A percentile compares a stretch with the other conserved stretches of the same genome.
phyloP scores from a whole-genome alignment of 2,113 vertebrate genomes.

The Chaetura pelagica region DNA sequence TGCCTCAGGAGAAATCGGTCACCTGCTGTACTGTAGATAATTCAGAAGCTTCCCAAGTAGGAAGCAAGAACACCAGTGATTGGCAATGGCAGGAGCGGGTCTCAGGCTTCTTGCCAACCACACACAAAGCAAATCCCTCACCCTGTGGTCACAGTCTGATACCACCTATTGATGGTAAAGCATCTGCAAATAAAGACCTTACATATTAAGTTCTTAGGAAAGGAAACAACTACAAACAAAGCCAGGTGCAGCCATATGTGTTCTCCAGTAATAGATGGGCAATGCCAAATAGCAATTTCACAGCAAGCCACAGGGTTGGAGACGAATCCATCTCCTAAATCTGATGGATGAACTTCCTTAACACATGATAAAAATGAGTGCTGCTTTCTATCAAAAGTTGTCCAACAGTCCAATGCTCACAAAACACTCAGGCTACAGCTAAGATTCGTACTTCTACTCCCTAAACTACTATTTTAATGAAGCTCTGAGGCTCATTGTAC shows the following conservation, averaged over 20 bases:
- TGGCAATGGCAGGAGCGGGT: fast-evolving
- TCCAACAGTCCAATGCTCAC: not conserved
- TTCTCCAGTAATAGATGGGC: not conserved
- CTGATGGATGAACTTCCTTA: not conserved
- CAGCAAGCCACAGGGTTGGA: not conserved
- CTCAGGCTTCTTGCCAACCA: fast-evolving
- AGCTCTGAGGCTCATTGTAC: not conserved
- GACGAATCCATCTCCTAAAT: not conserved
- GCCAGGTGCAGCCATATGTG: not conserved
- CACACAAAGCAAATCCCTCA: not conserved
- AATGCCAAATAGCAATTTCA: not conserved
- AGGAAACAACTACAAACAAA: not conserved
- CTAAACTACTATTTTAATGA: not conserved
- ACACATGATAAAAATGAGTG: not conserved
- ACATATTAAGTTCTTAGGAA: not conserved
- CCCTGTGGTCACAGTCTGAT: not conserved
- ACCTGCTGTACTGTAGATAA: not conserved
- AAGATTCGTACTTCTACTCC: not conserved
- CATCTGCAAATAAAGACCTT: not conserved
- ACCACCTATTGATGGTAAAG: not conserved
- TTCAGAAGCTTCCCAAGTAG: not conserved
- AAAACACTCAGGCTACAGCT: fast-evolving
- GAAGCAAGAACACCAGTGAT: not conserved
- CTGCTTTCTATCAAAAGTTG: not conserved
- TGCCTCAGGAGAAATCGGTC: not conserved